phyloP scores from a whole-genome alignment of 2,113 vertebrate species.

The Platysteira castanea region DNA sequence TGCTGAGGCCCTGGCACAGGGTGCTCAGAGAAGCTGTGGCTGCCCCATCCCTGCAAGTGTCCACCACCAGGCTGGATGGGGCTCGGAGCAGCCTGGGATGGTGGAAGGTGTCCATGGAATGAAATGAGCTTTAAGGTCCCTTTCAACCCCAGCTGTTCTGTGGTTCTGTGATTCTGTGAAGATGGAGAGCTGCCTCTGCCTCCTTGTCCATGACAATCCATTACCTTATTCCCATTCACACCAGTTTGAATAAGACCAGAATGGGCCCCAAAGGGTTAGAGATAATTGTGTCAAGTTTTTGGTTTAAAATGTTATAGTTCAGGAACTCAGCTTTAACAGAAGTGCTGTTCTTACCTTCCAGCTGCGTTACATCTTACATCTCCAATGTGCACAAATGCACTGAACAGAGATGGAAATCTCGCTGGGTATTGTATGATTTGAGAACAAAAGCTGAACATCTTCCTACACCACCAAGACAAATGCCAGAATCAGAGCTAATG shows the following conservation, averaged over 20 bases:
- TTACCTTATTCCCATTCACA: neutral
- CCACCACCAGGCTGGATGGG: fast-evolving
- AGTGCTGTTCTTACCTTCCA: neutral
- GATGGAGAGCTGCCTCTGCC: neutral
- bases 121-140: neutral
- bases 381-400: neutral
- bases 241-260: neutral
- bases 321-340: neutral
- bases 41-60: neutral
- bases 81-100: fast-evolving
- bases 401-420: neutral
- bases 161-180: neutral
- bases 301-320: neutral
- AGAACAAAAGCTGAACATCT: slow-evolving; percentile 13
- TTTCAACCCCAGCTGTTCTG: neutral
- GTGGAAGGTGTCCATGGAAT: neutral
- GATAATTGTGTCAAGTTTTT: neutral
- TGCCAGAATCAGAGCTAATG: neutral
- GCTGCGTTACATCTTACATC: neutral
- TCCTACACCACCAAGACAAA: neutral
- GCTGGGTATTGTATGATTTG: neutral
- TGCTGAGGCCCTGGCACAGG: neutral
- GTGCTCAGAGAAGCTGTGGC: neutral
- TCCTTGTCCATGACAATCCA: neutral
- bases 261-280: neutral